Evolutionary conservation across 2,113 vertebrate genomes (phyloP).

Genomic region (Epinephelus cyanopodus): DNA sequence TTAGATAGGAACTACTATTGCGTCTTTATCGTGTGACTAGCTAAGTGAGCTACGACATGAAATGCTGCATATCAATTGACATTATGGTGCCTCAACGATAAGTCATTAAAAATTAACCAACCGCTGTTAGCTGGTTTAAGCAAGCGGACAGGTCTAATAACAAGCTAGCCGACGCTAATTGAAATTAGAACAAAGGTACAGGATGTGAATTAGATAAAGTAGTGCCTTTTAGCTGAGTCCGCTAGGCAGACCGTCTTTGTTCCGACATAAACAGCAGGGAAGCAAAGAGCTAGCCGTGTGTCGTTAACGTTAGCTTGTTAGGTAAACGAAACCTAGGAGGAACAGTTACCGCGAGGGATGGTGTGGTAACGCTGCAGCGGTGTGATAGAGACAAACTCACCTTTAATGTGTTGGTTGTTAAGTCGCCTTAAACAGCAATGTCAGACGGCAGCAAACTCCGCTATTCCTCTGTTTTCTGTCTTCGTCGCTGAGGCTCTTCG

Average conservation of each 20-base stretch:
- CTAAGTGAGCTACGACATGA: neutral
- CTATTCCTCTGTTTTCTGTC: neutral
- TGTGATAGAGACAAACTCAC: slow-evolving; percentile 29
- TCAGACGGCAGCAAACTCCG: neutral
- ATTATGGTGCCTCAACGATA: neutral
- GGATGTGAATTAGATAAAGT: neutral
- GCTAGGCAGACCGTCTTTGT: slow-evolving; percentile 57
- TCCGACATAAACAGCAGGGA: slow-evolving; percentile 55
- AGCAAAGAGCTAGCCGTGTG: slow-evolving; percentile 43
- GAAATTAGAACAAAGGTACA: fast-evolving
- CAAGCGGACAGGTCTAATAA: neutral
- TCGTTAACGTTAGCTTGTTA: slow-evolving; percentile 47
- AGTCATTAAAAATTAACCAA: slow-evolving; percentile 26
- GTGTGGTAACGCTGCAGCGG: neutral
- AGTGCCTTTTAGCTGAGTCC: neutral
- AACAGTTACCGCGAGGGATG: neutral
- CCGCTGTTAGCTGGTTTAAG: neutral
- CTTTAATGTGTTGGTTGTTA: slow-evolving; percentile 23
- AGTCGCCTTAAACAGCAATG: neutral
- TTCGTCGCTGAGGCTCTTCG: slow-evolving; percentile 7
- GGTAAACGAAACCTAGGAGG: slow-evolving; percentile 21
- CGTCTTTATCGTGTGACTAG: neutral
- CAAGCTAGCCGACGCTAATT: neutral
- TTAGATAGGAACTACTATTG: neutral
- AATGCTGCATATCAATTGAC: neutral